Evolutionary conservation across 2,113 vertebrate genomes (phyloP), one percentile per base, ranked within the genome.

Genomic region (Galemys pyrenaicus): DNA sequence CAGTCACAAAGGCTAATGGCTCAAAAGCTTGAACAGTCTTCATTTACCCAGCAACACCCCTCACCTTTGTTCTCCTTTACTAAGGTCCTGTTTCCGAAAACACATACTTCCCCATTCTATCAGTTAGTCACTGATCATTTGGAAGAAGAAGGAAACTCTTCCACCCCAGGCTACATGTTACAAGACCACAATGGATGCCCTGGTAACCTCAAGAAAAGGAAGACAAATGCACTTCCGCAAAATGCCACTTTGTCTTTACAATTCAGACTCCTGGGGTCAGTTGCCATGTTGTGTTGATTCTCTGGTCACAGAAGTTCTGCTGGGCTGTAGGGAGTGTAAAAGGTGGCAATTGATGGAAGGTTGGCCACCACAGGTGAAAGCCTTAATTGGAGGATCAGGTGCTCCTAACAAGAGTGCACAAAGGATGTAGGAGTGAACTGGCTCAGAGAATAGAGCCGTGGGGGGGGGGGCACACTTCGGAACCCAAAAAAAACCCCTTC

Each of bases 361-460:
- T 91, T 93, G 80, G 35, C 68, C 73, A 0, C 78, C 35, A 58
- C 87, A 95, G 81, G 77, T 88, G 39, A 41, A 89, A 73, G 13
- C 13, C 70, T 93, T 97, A 96, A 97, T 68, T 96, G 95, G 93
- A 65, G 93, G 56, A 95, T 87, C 96, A 97, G 94, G 92, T 97
- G 96, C 24, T 96, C 73, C 64, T 16, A 92, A 67, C 88, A 70
- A 80, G 64, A 80, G 64, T 62, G n/a, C 81, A 88, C 93, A 94
- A 81, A 94, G 78, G 67, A 79, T 85, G 64, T 73, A 46, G 32
- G 81, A 94, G 65, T 94, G 84, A 87, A 79, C 46, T 60, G 30
- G 32, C 51, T 80, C 54, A 62, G 49, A 94, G 26, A 94, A 95
- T 67, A 95, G 44, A 95, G 51, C 79, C n/a, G n/a, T n/a, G 17